Evolutionary conservation across 2,888 invertebrate species (phyloP).

Genomic region (Spodoptera picta): DNA sequence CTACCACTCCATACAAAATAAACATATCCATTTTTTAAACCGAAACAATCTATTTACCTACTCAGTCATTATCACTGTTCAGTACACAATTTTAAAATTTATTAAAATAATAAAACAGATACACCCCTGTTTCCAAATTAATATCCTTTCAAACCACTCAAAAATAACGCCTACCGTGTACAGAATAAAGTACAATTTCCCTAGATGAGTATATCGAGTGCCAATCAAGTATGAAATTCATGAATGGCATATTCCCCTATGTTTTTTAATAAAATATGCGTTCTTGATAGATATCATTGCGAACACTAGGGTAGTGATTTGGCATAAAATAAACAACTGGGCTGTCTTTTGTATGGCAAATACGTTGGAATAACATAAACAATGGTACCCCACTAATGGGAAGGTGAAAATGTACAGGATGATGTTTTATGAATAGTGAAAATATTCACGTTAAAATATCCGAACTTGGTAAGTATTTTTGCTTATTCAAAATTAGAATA

Average conservation of each 20-base stretch:
- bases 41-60: constrained; percentile 55
- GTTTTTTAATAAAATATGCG: constrained; percentile 85
- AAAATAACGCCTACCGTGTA: neutral
- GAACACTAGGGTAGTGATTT: constrained; percentile 81
- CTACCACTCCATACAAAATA: constrained; percentile 30
- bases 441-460: too few relatives aligned
- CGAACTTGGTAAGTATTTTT: too few relatives aligned
- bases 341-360: constrained; percentile 81
- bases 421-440: constrained; percentile 35
- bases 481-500: too few relatives aligned
- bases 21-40: constrained; percentile 53
- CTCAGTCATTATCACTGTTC: constrained; percentile 60
- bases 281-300: constrained; percentile 82
- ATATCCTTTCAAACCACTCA: neutral
- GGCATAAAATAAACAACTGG: constrained; percentile 85
- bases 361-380: constrained; percentile 86
- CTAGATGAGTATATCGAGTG: constrained; percentile 2
- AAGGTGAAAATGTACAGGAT: constrained; percentile 76
- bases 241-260: constrained; percentile 69
- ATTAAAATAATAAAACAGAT: constrained; percentile 68
- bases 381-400: constrained; percentile 71
- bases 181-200: constrained; percentile 23
- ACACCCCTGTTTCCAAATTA: constrained; percentile 25
- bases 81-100: constrained; percentile 60
- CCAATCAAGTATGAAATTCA: constrained; percentile 43